These are phyloP conservation scores for Scaeva pyrastri DNA, from an alignment of 2,888 invertebrate genomes.

Conservation along the genomic window DNA sequence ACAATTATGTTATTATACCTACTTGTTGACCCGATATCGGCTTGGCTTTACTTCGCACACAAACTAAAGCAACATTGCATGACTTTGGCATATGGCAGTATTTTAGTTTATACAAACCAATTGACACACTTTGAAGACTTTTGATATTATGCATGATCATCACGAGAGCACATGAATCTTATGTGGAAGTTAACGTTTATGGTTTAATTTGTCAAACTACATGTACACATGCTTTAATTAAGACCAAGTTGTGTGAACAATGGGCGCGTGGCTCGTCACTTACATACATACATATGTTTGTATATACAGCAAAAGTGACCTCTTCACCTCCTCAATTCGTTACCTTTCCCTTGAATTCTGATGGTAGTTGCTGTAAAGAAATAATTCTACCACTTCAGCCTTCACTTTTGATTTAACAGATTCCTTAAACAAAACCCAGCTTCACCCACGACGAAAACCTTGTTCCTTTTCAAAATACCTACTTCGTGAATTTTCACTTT, in stretches of 20 bases:
- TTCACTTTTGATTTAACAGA: background rate
- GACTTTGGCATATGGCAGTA: conserved; percentile 14
- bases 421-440: conserved; percentile 3
- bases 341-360: too few relatives aligned
- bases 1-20: conserved; percentile 48
- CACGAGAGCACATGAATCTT: background rate
- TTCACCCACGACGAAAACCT: background rate
- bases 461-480: background rate
- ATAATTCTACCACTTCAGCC: too few relatives aligned
- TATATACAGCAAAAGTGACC: too few relatives aligned
- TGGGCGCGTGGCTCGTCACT: background rate
- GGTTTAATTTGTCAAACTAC: background rate
- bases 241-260: background rate
- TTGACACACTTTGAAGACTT: conserved; percentile 23
- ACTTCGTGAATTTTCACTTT: background rate
- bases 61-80: conserved; percentile 15
- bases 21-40: conserved; percentile 31
- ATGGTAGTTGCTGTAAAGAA: too few relatives aligned
- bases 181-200: background rate
- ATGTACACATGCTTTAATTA: too few relatives aligned
- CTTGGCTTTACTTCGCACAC: background rate
- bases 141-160: conserved; percentile 3
- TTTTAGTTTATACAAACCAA: conserved; percentile 2
- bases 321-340: too few relatives aligned
- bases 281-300: too few relatives aligned